Evolutionary conservation across 2,113 vertebrate species (phyloP).

Genomic region (Crotalus horridus): DNA sequence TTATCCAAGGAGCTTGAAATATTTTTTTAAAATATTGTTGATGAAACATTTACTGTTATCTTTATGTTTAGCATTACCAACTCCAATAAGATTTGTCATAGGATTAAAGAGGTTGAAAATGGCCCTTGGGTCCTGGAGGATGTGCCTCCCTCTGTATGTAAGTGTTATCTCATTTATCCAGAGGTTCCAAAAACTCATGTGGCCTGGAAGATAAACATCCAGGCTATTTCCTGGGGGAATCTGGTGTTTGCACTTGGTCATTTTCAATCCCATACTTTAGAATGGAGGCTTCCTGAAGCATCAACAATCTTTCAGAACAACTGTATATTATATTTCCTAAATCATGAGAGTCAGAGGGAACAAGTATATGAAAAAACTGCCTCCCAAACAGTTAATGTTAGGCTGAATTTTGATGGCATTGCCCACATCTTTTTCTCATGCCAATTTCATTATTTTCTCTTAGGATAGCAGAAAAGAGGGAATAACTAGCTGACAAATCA

Average conservation of each 20-base stretch:
- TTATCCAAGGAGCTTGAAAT: constrained; percentile 2
- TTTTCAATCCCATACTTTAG: constrained; percentile 6
- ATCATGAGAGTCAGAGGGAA: not conserved
- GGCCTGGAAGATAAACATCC: constrained; percentile 56
- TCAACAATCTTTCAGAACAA: not conserved
- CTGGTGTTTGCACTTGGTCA: constrained; percentile 7
- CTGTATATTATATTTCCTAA: not conserved
- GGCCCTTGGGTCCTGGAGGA: constrained; percentile 19
- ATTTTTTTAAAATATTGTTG: constrained; percentile 31
- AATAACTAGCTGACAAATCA: not conserved
- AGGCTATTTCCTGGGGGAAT: not conserved
- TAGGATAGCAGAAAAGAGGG: not conserved
- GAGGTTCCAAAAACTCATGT: constrained; percentile 31
- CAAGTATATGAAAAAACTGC: not conserved
- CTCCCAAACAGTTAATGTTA: not conserved
- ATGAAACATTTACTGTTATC: constrained; percentile 14
- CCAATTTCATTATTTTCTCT: not conserved
- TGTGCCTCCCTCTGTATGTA: not conserved
- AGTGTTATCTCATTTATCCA: constrained; percentile 58
- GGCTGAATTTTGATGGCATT: fast-evolving
- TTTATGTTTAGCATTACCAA: not conserved
- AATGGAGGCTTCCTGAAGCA: not conserved
- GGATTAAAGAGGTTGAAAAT: constrained; percentile 34
- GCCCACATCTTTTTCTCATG: fast-evolving
- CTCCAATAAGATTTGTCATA: constrained; percentile 17